Base-by-base conservation (phyloP, 2,113 vertebrate genomes). In the Nerophis lumbriciformis region DNA sequence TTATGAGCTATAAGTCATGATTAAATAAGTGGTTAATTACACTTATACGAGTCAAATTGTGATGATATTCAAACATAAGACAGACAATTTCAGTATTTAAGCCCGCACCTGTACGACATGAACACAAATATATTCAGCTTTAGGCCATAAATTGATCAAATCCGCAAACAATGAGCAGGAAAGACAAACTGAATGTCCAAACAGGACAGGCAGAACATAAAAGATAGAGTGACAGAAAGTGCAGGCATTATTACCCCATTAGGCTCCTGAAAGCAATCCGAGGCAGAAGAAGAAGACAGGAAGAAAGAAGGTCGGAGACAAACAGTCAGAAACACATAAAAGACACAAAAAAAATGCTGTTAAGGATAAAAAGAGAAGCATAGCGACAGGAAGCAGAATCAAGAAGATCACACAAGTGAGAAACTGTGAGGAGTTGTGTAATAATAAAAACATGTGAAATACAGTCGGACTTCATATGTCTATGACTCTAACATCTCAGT, bases 251-350 rank as follows among this genome's bases (percentile, higher is more conserved):
- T 28, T 97, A 98, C 96, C 96, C 95, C 93, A 94, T 94, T 79
- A 98, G 92, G 92, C 95, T 98, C 92, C 96, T 98, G 93, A 89
- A 92, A 92, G 87, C 91, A 89, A 90, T 89, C 93, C 93, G 88
- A 89, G 92, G 89, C 71, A 91, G 81, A 83, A 82, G 88, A 72
- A 56, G 75, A 69, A 65, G 51, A 49, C 15, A 57, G 63, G 53
- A 69, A 65, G 53, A 59, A 50, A 52, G 73, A 61, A 71, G 59
- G 65, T 61, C 68, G 58, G 69, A 28, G 60, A 71, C 66, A 76
- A 65, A 77, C 39, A 44, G 65, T 75, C 74, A 82, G 74, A 66
- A 56, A 85, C 77, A 81, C 69, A 75, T 67, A 78, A 70, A 77
- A 69, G n/a, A 78, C 47, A 68, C 47, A 68, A 53, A 69, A 62